A percentile compares a stretch with the other conserved stretches of the same genome.
These are phyloP conservation scores for Pitta sordida DNA, from an alignment of 2,113 vertebrate species.

Conservation along the genomic window DNA sequence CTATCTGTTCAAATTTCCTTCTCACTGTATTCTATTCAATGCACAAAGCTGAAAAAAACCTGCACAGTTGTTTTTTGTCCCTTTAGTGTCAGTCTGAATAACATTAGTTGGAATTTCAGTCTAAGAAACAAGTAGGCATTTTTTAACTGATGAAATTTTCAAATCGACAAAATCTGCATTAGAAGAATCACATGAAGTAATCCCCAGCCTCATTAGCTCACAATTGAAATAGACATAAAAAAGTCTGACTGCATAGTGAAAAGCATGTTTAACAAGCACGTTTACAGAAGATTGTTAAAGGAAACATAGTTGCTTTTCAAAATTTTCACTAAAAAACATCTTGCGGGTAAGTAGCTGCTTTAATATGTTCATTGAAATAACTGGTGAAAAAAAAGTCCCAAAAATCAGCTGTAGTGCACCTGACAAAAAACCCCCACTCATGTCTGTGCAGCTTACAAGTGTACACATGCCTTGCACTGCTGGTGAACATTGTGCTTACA, in stretches of 20 bases:
- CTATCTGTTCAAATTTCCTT: not conserved
- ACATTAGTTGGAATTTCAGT: not conserved
- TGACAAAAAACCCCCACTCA: not conserved
- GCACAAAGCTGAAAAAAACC: not conserved
- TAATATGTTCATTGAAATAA: not conserved
- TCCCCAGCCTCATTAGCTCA: not conserved
- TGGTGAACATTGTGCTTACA: not conserved
- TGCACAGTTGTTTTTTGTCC: not conserved
- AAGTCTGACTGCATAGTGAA: not conserved
- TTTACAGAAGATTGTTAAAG: not conserved
- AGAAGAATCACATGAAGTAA: not conserved
- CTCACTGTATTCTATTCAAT: not conserved
- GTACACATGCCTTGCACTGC: fast-evolving
- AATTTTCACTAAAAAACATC: not conserved
- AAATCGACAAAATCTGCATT: not conserved
- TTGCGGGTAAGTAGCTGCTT: not conserved
- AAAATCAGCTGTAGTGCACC: not conserved
- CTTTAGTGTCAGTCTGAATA: not conserved
- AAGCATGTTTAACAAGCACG: not conserved
- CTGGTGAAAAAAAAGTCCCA: not conserved
- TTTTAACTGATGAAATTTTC: not conserved
- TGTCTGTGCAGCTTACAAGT: not conserved
- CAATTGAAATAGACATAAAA: not conserved
- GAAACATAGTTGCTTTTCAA: not conserved
- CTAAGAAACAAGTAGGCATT: not conserved